A percentile compares a stretch with the other conserved stretches of the same genome.
Conservation (phyloP, 2,113 vertebrate species). For the Anseranas semipalmata region DNA sequence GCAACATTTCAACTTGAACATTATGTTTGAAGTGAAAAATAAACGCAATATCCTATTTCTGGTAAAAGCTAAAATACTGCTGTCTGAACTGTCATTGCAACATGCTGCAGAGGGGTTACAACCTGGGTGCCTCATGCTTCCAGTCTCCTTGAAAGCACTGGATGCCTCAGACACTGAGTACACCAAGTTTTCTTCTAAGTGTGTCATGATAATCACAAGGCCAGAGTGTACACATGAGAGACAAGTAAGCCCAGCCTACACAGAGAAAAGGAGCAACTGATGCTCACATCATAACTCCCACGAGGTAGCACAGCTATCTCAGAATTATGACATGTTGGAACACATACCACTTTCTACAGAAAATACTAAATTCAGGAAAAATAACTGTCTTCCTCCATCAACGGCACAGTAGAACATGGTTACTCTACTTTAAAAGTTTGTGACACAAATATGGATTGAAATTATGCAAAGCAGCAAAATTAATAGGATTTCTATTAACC, state of each 20-base stretch:
- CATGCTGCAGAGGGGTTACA: background rate
- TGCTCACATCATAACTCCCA: background rate
- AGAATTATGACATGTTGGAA: background rate
- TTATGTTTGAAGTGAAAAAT: background rate
- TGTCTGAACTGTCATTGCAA: background rate
- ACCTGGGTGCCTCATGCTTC: background rate
- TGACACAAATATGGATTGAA: background rate
- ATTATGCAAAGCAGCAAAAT: background rate
- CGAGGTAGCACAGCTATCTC: background rate
- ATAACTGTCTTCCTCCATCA: background rate
- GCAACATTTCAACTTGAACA: background rate
- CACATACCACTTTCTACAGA: background rate
- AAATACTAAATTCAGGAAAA: background rate
- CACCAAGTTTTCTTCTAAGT: background rate
- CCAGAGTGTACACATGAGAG: accelerated
- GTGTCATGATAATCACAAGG: background rate
- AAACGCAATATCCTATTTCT: background rate
- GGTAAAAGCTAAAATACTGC: background rate
- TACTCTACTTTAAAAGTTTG: background rate
- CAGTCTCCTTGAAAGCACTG: background rate
- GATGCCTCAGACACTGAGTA: background rate
- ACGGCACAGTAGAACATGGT: background rate
- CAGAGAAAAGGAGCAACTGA: background rate
- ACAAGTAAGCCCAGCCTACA: background rate
- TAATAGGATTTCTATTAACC: background rate